Evolutionary conservation across 2,888 invertebrate species (phyloP), one percentile per base, ranked within the genome.

Genomic region (Gonocerus acuteangulatus): DNA sequence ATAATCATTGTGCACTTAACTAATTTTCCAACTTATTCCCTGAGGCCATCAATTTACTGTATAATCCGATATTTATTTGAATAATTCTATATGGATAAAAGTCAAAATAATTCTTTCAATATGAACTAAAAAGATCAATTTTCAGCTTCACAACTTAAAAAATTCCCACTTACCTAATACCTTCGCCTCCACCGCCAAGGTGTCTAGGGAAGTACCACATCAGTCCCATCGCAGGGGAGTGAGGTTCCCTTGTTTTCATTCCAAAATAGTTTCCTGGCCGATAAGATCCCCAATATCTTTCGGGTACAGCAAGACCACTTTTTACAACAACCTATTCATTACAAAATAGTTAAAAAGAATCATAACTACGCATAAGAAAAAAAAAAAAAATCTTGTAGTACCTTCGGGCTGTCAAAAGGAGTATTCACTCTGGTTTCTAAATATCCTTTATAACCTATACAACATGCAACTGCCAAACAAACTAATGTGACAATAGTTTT

Each of bases 211-310:
- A 84, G 72, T 96, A 93, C 97, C 96, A 97, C 95, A 97, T 95
- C 19, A 96, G 76, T 0, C 99, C 99, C 70, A 92, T 86, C 0
- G 95, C 86, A 1, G 95, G 82, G 0, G 96, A 95, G 59, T 85
- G 78, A 0, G 93, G 89, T 72, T 91, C 90, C 58, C 96, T 78
- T 0, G 91, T 92, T 76, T 94, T 92, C 72, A 99, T 75, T 0
- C 95, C 95, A 73, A 95, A 86, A 74, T 95, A 95, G 1, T 85
- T 81, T 0, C 90, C 88, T 0, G 95, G 85, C 21, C 95, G 75
- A 73, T 96, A 97, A 0, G 89, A 85, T 7, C 97, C 97, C 99
- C 99, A 99, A 75, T 86, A 93, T 44, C 85, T 79, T 11, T 88
- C 86, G 0, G 87, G 84, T 2, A 86, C 81, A 51, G 84, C 82